These are phyloP conservation scores for Phylloscopus trochilus DNA, from an alignment of 2,113 vertebrate genomes.

Conservation along the genomic window DNA sequence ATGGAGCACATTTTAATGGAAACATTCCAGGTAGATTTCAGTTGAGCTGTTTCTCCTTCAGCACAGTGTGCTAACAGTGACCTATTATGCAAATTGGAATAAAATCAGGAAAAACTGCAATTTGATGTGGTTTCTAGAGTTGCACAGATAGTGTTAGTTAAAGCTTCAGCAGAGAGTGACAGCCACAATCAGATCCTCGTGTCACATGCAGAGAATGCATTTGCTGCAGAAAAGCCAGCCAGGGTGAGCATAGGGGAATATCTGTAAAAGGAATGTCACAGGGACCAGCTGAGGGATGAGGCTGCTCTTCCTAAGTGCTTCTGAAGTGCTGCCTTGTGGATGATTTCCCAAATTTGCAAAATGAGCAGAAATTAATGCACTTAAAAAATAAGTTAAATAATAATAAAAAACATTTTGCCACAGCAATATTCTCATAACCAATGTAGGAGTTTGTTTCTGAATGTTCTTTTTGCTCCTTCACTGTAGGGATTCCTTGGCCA, in stretches of 20 bases:
- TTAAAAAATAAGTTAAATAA: not conserved
- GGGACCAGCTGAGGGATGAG: not conserved
- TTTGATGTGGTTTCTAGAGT: slow-evolving; percentile 50
- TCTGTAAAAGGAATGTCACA: not conserved
- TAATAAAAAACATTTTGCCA: not conserved
- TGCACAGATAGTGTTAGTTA: slow-evolving; percentile 23
- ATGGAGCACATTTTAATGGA: slow-evolving; percentile 8
- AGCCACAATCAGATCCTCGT: not conserved
- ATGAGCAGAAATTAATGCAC: not conserved
- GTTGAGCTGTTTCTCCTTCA: slow-evolving; percentile 41
- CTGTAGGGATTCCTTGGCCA: slow-evolving; percentile 37
- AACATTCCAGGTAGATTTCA: slow-evolving; percentile 27
- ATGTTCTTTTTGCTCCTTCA: slow-evolving; percentile 25
- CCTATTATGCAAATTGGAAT: slow-evolving; percentile 55
- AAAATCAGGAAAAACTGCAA: slow-evolving; percentile 61
- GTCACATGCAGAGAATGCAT: not conserved
- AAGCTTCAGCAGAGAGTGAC: slow-evolving; percentile 5
- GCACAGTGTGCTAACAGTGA: slow-evolving; percentile 20
- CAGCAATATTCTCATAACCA: not conserved
- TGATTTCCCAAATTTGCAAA: not conserved
- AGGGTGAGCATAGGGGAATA: not conserved
- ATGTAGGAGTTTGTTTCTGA: not conserved
- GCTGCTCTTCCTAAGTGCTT: not conserved
- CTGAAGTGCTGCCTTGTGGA: not conserved
- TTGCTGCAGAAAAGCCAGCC: not conserved